Evolutionary conservation across 2,113 vertebrate genomes (phyloP).

Genomic region (Callospermophilus lateralis): DNA sequence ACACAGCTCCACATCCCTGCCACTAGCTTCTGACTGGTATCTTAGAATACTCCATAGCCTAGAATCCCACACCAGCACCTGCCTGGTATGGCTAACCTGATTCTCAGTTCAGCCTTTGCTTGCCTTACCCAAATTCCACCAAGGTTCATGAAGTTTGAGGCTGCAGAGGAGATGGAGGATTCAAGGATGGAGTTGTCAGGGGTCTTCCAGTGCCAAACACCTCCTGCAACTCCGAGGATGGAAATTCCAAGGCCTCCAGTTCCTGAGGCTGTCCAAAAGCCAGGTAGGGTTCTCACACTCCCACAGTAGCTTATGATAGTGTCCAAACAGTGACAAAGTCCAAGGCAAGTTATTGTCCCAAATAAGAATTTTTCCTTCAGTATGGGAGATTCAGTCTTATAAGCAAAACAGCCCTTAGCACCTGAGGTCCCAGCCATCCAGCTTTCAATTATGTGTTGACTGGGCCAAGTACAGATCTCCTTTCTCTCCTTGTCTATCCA

Average conservation of each 20-base stretch:
- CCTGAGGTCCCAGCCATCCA: fast-evolving
- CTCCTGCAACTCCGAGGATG: not conserved
- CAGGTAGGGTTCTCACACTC: not conserved
- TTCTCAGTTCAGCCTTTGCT: too few species aligned
- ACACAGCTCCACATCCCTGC: too few species aligned
- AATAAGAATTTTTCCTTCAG: not conserved
- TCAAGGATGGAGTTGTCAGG: too few species aligned
- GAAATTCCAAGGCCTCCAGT: not conserved
- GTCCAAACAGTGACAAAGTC: not conserved
- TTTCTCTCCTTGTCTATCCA: not conserved
- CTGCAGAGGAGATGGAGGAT: too few species aligned
- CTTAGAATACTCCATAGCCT: too few species aligned
- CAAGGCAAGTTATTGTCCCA: not conserved
- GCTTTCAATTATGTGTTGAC: not conserved
- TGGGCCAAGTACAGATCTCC: too few species aligned
- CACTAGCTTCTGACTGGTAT: too few species aligned
- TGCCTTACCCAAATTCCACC: too few species aligned
- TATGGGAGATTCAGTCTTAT: not conserved
- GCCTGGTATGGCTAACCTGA: too few species aligned
- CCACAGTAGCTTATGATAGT: not conserved
- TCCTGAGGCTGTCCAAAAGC: not conserved
- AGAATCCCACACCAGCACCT: too few species aligned
- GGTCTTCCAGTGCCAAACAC: not conserved
- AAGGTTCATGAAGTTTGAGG: too few species aligned
- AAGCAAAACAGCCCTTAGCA: not conserved